Base-by-base conservation (phyloP, 2,797 vertebrate species). In the Sebastes taczanowskii region DNA sequence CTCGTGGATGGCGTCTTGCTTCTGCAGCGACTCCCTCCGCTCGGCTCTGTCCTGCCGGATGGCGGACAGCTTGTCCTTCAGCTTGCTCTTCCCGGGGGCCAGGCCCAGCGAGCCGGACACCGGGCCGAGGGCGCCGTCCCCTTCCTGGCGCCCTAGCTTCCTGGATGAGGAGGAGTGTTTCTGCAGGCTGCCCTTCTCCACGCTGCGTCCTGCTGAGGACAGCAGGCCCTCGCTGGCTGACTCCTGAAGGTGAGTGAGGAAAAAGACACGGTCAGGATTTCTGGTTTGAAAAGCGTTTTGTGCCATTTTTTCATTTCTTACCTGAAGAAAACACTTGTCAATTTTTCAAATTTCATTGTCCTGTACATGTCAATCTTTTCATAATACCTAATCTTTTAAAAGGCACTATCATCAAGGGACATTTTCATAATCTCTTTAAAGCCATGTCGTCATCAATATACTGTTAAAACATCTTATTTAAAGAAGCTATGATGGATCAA, bases 1-100 rank as follows among this genome's bases (percentile, higher is more conserved):
- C 91, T 99, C 98, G 11, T 96, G 97, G 84, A 99, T 99, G 88
- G 98, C 98, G 86, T 99, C 98, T 49, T 99, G 98, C 84, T 99
- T 99, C 91, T 99, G 98, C 62, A 99, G 93, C 0, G 98, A 98
- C 82, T 99, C 98, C 10, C 98, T 92, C 27, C 98, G 95, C 87
- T 98, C 98, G 3, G 97, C 98, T 1, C 98, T 88, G 93, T 99
- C 98, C 86, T 99, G 98, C 4, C 98, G 94, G 80, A 99, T 98
- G 63, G 97, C 96, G 0, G 95, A 95, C 72, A 96, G 92, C 49
- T 96, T 96, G 91, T 96, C 95, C 86, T 96, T 96, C 69, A 96
- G 92, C 77, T 96, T 95, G 92, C 91, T 95, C 78, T 95, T 96
- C 9, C 95, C 94, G 0, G 93, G 80, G 16, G 84, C 76, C 72